phyloP scores from a whole-genome alignment of 2,797 vertebrate species.

The Acipenser transmontanus region DNA sequence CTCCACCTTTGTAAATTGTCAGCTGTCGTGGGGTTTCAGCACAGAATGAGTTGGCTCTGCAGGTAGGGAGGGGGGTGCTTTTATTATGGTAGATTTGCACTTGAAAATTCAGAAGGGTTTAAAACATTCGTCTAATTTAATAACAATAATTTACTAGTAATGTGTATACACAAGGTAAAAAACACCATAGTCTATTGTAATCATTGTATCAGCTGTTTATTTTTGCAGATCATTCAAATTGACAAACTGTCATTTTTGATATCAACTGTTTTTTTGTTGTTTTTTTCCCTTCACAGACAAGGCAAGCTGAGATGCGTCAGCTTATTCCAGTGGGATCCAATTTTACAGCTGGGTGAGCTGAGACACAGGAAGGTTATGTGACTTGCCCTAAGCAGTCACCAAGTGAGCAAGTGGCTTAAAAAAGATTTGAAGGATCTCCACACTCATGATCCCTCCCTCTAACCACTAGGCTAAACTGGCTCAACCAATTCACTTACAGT shows the following conservation, averaged over 20 bases:
- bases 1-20: no score
- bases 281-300: neutral
- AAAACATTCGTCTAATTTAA: no score
- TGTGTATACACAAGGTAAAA: no score
- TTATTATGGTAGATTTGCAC: no score
- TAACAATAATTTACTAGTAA: no score
- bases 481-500: neutral
- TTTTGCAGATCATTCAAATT: neutral
- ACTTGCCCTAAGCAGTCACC: neutral
- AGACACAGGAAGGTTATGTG: neutral
- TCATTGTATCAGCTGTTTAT: neutral
- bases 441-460: no score
- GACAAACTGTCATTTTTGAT: constrained; percentile 7
- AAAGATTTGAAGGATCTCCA: neutral
- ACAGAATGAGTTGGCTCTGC: no score
- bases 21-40: no score
- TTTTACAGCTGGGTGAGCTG: neutral
- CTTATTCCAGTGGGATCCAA: neutral
- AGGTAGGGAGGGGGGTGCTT: no score
- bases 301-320: neutral
- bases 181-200: no score
- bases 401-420: neutral
- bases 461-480: no score
- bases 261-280: neutral
- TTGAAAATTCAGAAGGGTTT: no score